Evolutionary conservation across 2,113 vertebrate species (phyloP).

Genomic region (Aythya baeri): DNA sequence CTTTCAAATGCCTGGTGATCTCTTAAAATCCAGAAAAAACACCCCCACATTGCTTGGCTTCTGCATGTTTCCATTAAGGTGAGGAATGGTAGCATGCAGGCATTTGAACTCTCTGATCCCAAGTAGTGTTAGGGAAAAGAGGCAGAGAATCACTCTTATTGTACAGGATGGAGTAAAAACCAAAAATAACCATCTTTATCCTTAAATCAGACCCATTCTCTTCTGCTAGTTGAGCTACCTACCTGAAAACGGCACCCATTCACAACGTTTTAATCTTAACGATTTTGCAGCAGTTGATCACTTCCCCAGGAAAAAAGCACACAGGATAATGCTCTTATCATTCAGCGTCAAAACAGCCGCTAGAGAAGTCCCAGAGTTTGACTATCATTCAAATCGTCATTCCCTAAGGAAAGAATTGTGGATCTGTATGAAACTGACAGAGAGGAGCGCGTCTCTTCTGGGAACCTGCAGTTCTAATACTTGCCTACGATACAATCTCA

Average conservation of each 20-base stretch:
- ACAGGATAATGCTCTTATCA: background rate
- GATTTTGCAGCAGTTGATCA: background rate
- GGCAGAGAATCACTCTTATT: background rate
- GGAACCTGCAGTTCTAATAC: no score
- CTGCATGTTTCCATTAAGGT: background rate
- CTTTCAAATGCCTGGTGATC: background rate
- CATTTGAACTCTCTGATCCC: background rate
- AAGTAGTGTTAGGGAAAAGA: background rate
- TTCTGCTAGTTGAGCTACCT: background rate
- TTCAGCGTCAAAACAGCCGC: background rate
- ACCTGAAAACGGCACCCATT: conserved; percentile 24
- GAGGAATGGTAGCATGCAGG: background rate
- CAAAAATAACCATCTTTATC: conserved; percentile 6
- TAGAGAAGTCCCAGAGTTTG: background rate
- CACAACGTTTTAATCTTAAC: background rate
- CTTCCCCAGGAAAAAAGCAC: background rate
- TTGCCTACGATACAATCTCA: conserved; percentile 20
- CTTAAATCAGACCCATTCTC: conserved; percentile 35
- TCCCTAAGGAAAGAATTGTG: background rate
- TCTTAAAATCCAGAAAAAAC: background rate
- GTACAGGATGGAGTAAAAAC: background rate
- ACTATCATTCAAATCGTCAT: background rate
- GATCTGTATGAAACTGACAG: background rate
- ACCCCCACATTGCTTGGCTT: background rate
- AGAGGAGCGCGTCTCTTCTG: no score